These are phyloP conservation scores for Prietella phreatophila DNA, from an alignment of 2,113 vertebrate species.

Conservation along the genomic window DNA sequence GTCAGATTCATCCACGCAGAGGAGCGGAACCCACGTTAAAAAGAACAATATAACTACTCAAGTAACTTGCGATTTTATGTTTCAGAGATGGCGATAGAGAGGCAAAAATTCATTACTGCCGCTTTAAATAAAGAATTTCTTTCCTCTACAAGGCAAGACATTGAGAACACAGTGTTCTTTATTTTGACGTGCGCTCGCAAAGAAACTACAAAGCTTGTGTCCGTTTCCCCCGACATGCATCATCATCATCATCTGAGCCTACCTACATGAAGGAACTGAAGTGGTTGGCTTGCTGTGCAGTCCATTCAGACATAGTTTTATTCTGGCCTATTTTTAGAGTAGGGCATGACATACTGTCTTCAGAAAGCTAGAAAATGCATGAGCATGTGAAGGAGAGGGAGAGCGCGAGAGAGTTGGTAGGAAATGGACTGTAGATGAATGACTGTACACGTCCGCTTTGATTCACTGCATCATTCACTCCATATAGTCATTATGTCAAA, in stretches of 20 bases:
- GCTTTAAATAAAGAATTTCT: no score
- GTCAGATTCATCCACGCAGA: no score
- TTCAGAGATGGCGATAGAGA: no score
- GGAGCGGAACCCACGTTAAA: no score
- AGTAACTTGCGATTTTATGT: no score
- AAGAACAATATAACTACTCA: background rate
- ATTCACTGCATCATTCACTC: background rate
- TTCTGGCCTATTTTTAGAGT: slow-evolving; percentile 63
- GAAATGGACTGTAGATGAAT: background rate
- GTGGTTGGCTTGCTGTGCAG: background rate
- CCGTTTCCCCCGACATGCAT: background rate
- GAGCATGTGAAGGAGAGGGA: background rate
- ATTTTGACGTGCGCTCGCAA: background rate
- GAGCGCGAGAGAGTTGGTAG: background rate
- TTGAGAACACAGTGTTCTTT: background rate
- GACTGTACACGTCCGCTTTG: background rate
- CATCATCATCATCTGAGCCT: background rate
- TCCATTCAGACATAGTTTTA: background rate
- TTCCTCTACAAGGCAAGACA: background rate
- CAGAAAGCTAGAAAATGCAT: slow-evolving; percentile 47
- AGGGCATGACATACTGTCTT: slow-evolving; percentile 56
- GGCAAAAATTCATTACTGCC: no score
- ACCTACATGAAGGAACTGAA: background rate
- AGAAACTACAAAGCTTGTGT: background rate
- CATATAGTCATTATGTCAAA: background rate